Evolutionary conservation across 35 echinoderm and acorn worm species (phyloP), one percentile per base, ranked within the genome.

Genomic region (Amphiura filiformis): DNA sequence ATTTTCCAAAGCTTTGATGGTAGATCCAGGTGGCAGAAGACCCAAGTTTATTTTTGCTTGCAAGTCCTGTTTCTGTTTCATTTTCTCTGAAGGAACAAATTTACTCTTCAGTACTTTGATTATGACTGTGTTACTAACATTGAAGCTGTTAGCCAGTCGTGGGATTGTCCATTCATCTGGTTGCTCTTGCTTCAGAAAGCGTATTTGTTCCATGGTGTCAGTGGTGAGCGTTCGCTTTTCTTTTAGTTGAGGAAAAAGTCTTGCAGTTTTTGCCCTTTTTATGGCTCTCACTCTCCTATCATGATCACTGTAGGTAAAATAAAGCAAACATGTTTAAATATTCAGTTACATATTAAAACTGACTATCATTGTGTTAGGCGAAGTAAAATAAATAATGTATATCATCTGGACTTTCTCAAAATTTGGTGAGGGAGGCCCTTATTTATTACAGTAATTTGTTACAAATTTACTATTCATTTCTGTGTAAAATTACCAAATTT

Each of bases 101-200:
- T 92, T 94, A 65, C 93, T 99, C 44, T 93, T 92, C 23, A 99
- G 70, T 32, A 94, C 88, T 77, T 99, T 99, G 64, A 81, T 87
- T 64, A 99, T 94, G 40, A 86, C 36, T 7, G 57, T 80, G 34
- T 92, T 70, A 32, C 89, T 79, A 3, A 95, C 90, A 30, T 79
- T 84, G 86, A 99, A 99, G 64, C 96, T 94, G 17, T 42, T 36
- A 37, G 96, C 93, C 31, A 99, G 83, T 23, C 80, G 30, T n/a
- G 65, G n/a, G 0, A 92, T 64, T 26, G 87, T 64, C 92, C 96
- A 99, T 34, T 99, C 96, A 11, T 95, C 93, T 52, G 93, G 90
- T 65, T 99, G 35, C 75, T 94, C 93, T 78, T 99, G 96, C 38
- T 61, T 90, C 13, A 99, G 81, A 57, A 82, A 99, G 34, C 93